Evolutionary conservation across 2,797 vertebrate species (phyloP).

Genomic region (Jordanella pulchra): DNA sequence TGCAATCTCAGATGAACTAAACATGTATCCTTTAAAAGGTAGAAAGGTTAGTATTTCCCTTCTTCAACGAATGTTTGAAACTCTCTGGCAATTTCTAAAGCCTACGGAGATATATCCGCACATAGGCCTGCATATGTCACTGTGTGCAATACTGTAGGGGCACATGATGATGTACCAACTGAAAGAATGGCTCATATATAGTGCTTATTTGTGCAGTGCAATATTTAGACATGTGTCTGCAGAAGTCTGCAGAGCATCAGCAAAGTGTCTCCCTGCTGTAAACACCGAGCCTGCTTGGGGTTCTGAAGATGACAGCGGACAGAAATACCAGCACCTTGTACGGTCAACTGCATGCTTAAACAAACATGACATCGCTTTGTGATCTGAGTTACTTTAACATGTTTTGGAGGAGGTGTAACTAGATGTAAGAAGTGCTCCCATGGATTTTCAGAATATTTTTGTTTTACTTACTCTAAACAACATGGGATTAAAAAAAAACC

Average conservation of each 20-base stretch:
- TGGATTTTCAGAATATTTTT: neutral
- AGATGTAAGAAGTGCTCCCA: neutral
- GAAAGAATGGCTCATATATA: conserved; percentile 50
- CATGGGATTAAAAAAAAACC: neutral
- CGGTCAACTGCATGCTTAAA: conserved; percentile 51
- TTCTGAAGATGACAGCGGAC: conserved; percentile 41
- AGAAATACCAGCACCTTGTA: conserved; percentile 68
- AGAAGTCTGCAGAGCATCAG: conserved; percentile 76
- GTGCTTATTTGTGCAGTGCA: conserved; percentile 67
- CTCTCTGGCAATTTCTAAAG: conserved; percentile 10
- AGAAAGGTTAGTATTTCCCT: neutral
- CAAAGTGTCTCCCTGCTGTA: conserved; percentile 57
- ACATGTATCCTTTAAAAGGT: neutral
- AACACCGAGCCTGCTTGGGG: conserved; percentile 74
- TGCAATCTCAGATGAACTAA: neutral
- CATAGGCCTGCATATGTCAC: conserved; percentile 9
- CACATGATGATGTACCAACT: conserved; percentile 22
- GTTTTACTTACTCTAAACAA: neutral
- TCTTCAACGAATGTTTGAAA: neutral
- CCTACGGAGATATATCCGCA: conserved; percentile 15
- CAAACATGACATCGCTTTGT: neutral
- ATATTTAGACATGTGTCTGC: conserved; percentile 79
- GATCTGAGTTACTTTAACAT: neutral
- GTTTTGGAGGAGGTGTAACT: neutral
- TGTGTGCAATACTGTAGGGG: conserved; percentile 34